These are phyloP conservation scores for Peucedramus taeniatus DNA, from an alignment of 2,113 vertebrate species.

Conservation along the genomic window DNA sequence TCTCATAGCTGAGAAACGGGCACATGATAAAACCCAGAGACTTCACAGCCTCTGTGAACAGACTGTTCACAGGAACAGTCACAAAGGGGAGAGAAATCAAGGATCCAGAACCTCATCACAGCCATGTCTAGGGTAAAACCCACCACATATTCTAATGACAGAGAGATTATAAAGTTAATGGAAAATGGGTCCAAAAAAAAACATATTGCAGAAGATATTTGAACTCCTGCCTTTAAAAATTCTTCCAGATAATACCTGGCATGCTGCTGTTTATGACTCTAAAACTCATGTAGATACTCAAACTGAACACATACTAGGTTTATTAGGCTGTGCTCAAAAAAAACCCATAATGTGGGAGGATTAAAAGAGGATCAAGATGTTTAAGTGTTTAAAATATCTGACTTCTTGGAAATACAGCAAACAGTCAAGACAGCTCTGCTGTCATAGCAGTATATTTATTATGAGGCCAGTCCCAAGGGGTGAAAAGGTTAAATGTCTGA, in stretches of 20 bases:
- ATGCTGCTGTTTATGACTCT: neutral
- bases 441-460: neutral
- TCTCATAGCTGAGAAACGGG: neutral
- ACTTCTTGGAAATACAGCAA: neutral
- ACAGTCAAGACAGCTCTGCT: neutral
- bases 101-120: neutral
- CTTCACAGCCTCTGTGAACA: too few relatives aligned
- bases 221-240: neutral
- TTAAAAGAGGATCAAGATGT: neutral
- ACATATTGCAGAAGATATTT: neutral
- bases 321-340: neutral
- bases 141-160: neutral
- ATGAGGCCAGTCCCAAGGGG: neutral
- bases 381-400: neutral
- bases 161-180: neutral
- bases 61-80: neutral
- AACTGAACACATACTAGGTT: neutral
- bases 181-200: neutral
- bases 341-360: rapidly evolving
- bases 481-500: constrained; percentile 51
- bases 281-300: neutral
- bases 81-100: neutral
- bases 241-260: neutral
- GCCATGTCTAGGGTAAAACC: neutral
- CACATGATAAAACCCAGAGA: neutral